Percentiles rank a stretch among this genome's conserved stretches.
Conservation (phyloP, 2,888 invertebrate genomes). For the Drosophila sordidula region DNA sequence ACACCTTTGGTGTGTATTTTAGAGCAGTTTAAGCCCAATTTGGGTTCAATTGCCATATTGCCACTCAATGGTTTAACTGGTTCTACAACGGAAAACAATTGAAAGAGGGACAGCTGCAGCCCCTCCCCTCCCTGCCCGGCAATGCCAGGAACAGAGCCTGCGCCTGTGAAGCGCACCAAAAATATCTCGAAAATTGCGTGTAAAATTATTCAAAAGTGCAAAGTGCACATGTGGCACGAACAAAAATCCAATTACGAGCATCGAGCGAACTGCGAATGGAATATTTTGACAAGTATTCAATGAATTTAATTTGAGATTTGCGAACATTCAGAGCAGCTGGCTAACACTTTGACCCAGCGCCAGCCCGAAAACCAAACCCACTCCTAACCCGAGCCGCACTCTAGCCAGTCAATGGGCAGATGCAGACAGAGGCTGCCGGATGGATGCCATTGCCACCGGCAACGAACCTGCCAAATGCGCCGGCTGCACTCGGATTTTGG, state of each 20-base stretch:
- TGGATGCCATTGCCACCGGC: slow-evolving; percentile 35
- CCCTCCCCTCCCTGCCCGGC: too few species aligned
- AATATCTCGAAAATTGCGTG: slow-evolving; percentile 24
- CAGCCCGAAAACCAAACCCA: slow-evolving; percentile 11
- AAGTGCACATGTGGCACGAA: slow-evolving; percentile 70
- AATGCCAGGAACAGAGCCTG: background rate
- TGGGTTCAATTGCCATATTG: slow-evolving; percentile 16
- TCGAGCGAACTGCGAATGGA: slow-evolving; percentile 47
- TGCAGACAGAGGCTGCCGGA: slow-evolving; percentile 40
- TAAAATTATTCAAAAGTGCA: slow-evolving; percentile 70
- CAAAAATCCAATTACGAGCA: slow-evolving; percentile 72
- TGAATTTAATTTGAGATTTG: slow-evolving; percentile 80
- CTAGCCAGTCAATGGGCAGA: slow-evolving; percentile 42
- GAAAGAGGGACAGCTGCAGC: background rate
- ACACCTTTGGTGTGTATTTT: slow-evolving; percentile 1
- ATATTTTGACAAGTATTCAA: slow-evolving; percentile 80
- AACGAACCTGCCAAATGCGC: slow-evolving; percentile 38
- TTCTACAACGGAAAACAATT: slow-evolving; percentile 14
- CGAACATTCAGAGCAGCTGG: slow-evolving; percentile 44
- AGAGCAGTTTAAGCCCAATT: slow-evolving; percentile 9
- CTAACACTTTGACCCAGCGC: slow-evolving; percentile 37
- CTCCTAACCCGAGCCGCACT: slow-evolving; percentile 13
- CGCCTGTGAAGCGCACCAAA: slow-evolving; percentile 4
- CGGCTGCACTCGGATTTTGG: slow-evolving; percentile 20
- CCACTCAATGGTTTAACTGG: slow-evolving; percentile 20